A percentile compares a stretch with the other conserved stretches of the same genome.
Evolutionary conservation across 2,113 vertebrate genomes (phyloP).

Genomic region (Plotosus lineatus): DNA sequence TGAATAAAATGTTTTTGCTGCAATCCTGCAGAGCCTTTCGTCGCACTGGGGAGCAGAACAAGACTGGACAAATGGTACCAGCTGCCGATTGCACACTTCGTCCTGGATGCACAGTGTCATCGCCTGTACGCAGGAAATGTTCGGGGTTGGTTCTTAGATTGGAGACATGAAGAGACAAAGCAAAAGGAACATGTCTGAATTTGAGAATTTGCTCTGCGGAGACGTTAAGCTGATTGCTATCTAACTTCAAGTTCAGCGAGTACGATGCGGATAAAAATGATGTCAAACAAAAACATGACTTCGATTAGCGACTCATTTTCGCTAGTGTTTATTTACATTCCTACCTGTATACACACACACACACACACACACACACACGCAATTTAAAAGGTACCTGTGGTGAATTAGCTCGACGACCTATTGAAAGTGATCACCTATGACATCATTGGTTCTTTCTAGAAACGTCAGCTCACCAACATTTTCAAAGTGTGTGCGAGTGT

Average conservation of each 20-base stretch:
- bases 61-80: conserved; percentile 77
- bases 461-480: too few species aligned
- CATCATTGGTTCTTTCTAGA: too few species aligned
- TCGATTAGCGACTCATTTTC: neutral
- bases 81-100: conserved; percentile 77
- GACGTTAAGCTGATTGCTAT: neutral
- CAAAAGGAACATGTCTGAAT: neutral
- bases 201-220: neutral
- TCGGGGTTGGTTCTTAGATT: conserved; percentile 61
- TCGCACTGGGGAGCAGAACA: conserved; percentile 74
- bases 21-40: conserved; percentile 73
- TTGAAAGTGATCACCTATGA: too few species aligned
- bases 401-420: too few species aligned
- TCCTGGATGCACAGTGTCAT: conserved; percentile 77
- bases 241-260: too few species aligned
- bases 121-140: conserved; percentile 77
- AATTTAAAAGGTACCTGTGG: too few species aligned
- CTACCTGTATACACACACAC: neutral
- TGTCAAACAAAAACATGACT: neutral
- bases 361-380: too few species aligned
- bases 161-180: neutral
- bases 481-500: too few species aligned
- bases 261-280: too few species aligned
- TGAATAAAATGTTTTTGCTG: conserved; percentile 75
- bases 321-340: neutral